Evolutionary conservation across 2,888 invertebrate species (phyloP).

Genomic region (Andrena trimmerana): DNA sequence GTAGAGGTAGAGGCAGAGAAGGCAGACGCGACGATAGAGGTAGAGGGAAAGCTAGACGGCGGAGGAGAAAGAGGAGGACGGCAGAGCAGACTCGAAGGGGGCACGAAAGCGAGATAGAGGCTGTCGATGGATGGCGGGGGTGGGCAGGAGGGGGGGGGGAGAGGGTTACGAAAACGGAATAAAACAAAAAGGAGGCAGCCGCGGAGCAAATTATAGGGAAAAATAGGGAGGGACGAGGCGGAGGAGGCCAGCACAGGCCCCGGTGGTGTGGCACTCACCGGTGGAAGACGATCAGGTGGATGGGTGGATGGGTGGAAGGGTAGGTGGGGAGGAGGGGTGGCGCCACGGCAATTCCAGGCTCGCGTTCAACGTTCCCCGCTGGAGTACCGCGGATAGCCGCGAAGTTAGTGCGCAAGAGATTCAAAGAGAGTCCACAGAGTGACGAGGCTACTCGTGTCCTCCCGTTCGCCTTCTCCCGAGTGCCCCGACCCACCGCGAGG

Average conservation of each 20-base stretch:
- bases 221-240: slow-evolving; percentile 75
- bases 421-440: slow-evolving; percentile 68
- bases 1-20: slow-evolving; percentile 61
- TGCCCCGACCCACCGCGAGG: slow-evolving; percentile 23
- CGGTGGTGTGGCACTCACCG: slow-evolving; percentile 59
- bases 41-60: slow-evolving; percentile 54
- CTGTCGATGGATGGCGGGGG: slow-evolving; percentile 23
- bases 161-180: slow-evolving; percentile 75
- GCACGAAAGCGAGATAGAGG: slow-evolving; percentile 44
- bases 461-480: slow-evolving; percentile 29
- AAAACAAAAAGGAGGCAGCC: slow-evolving; percentile 74
- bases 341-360: slow-evolving; percentile 84
- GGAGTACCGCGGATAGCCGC: slow-evolving; percentile 79
- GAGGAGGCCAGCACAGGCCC: slow-evolving; percentile 59
- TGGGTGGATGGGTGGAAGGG: slow-evolving; percentile 60
- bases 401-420: slow-evolving; percentile 79
- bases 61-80: slow-evolving; percentile 35
- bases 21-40: slow-evolving; percentile 53
- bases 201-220: slow-evolving; percentile 82
- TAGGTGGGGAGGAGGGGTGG: slow-evolving; percentile 80
- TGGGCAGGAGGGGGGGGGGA: slow-evolving; percentile 29
- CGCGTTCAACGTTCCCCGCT: slow-evolving; percentile 82
- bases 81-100: slow-evolving; percentile 9
- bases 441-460: slow-evolving; percentile 37
- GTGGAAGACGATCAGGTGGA: slow-evolving; percentile 67